Evolutionary conservation across 2,888 invertebrate genomes (phyloP).

Genomic region (Clostera curtula): DNA sequence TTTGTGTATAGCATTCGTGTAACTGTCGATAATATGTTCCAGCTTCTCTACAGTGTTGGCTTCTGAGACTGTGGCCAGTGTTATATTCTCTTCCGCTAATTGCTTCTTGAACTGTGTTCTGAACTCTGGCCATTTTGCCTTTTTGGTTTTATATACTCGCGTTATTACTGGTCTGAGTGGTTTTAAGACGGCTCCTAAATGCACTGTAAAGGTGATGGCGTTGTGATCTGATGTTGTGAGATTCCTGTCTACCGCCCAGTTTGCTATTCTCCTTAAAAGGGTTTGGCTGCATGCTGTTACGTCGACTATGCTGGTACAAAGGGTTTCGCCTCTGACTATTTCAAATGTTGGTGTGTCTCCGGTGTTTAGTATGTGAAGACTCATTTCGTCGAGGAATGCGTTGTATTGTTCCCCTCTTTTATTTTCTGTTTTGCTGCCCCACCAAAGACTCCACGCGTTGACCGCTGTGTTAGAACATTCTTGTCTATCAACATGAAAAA

Average conservation of each 20-base stretch:
- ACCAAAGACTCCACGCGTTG: conserved; percentile 9
- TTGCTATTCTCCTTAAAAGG: conserved; percentile 8
- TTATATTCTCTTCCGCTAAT: background rate
- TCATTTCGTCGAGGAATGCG: conserved; percentile 10
- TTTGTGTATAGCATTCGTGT: background rate
- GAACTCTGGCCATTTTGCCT: conserved; percentile 9
- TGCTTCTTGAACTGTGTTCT: background rate
- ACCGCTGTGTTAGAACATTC: too few species aligned
- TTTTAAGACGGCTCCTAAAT: conserved; percentile 1
- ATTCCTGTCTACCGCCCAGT: conserved; percentile 13
- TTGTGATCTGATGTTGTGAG: conserved; percentile 18
- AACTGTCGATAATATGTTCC: background rate
- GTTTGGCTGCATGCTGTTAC: conserved; percentile 11
- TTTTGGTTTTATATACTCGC: conserved; percentile 16
- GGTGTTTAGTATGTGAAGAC: conserved; percentile 14
- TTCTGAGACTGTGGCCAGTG: background rate
- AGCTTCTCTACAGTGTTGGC: background rate
- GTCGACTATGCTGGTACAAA: conserved; percentile 12
- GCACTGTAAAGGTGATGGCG: conserved; percentile 14
- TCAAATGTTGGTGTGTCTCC: conserved; percentile 15
- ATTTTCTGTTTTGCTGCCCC: conserved; percentile 9
- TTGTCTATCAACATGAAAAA: too few species aligned
- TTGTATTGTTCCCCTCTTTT: conserved; percentile 10
- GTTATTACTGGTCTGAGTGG: conserved; percentile 4
- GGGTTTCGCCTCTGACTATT: conserved; percentile 4